These are phyloP conservation scores for Sebastes schlegelii DNA, from an alignment of 2,113 vertebrate genomes.

Conservation along the genomic window DNA sequence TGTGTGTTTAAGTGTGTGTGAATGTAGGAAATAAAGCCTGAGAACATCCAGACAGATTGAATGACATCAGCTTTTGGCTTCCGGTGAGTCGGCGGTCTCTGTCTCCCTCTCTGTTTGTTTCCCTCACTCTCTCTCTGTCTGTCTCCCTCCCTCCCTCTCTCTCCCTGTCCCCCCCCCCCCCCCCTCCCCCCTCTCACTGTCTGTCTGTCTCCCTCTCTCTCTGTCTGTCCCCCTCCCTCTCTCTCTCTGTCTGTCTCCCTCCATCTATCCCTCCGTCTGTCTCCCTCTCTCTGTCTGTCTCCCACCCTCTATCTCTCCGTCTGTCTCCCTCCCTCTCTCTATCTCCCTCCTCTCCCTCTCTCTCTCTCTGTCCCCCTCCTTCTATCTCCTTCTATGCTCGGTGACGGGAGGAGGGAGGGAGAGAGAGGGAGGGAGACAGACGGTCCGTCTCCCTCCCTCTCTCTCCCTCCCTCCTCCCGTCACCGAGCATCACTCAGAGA, in stretches of 20 bases:
- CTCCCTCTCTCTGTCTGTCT: slow-evolving; percentile 10
- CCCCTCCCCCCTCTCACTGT: slow-evolving; percentile 10
- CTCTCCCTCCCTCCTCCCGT: slow-evolving; percentile 29
- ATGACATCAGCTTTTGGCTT: slow-evolving; percentile 78
- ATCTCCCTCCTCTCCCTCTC: not conserved
- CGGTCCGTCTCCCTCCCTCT: not conserved
- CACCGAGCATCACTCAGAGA: slow-evolving; percentile 47
- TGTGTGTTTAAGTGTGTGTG: slow-evolving; percentile 28
- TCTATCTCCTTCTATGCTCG: no score
- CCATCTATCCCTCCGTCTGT: not conserved
- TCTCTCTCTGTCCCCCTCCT: slow-evolving; percentile 22
- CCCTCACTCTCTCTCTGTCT: not conserved
- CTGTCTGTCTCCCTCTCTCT: slow-evolving; percentile 11
- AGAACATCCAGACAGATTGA: slow-evolving; percentile 37
- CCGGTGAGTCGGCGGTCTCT: slow-evolving; percentile 56
- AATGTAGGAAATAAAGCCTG: slow-evolving; percentile 31
- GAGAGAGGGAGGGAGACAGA: no score
- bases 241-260: not conserved
- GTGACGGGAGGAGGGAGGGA: no score
- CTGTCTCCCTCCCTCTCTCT: not conserved
- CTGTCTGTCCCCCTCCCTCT: not conserved
- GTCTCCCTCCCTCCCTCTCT: slow-evolving; percentile 11
- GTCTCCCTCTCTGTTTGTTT: slow-evolving; percentile 1
- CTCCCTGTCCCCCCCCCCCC: no score
- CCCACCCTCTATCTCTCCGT: not conserved